A percentile compares a stretch with the other conserved stretches of the same genome.
These are phyloP conservation scores for Margarornis squamiger DNA, from an alignment of 2,797 vertebrate genomes.

Conservation along the genomic window DNA sequence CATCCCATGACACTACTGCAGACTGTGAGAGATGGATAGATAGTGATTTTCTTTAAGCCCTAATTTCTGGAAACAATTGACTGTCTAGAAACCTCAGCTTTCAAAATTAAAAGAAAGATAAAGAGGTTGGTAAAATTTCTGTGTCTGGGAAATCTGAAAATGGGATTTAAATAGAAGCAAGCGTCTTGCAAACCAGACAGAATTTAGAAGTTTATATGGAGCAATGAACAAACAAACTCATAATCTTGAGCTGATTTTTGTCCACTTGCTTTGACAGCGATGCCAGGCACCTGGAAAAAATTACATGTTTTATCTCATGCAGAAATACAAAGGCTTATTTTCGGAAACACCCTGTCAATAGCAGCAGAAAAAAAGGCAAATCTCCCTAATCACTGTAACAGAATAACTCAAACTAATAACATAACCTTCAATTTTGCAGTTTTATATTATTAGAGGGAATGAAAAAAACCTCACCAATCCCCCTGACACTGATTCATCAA, in stretches of 20 bases:
- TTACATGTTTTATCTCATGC: background rate
- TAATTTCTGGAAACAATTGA: constrained; percentile 24
- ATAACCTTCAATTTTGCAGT: background rate
- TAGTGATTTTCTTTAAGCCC: background rate
- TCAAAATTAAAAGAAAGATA: background rate
- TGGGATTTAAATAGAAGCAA: background rate
- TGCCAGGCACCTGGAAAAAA: background rate
- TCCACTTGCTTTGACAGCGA: background rate
- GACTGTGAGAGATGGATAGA: background rate
- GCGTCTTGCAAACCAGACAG: background rate
- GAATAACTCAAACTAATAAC: background rate
- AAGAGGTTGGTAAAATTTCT: background rate
- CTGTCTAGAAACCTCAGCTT: background rate
- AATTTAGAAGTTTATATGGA: background rate
- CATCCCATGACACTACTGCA: background rate
- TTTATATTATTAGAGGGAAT: constrained; percentile 26
- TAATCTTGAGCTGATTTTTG: background rate
- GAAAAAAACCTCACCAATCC: background rate
- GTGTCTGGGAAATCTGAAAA: background rate
- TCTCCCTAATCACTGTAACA: background rate
- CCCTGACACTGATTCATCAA: constrained; percentile 50
- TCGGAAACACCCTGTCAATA: background rate
- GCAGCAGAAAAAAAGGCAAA: constrained; percentile 3
- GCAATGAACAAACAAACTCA: background rate
- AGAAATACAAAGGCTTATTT: background rate